Evolutionary conservation across 1,140 invertebrate species (phyloP).

Genomic region (Chymomyza costata): DNA sequence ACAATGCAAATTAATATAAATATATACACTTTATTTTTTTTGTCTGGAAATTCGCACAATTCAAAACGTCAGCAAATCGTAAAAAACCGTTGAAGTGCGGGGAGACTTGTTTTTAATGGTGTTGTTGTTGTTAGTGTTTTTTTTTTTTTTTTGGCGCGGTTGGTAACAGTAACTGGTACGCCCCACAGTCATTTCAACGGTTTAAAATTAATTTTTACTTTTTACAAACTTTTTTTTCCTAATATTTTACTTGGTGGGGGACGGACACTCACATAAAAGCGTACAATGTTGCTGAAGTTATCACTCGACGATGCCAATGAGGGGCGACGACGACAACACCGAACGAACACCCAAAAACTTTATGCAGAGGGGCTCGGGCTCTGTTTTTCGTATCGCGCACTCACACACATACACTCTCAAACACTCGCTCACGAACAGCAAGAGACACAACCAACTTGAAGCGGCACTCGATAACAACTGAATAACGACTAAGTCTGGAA

Average conservation of each 20-base stretch:
- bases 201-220: no score
- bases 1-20: constrained; percentile 36
- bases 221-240: constrained; percentile 8
- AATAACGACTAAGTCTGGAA: no score
- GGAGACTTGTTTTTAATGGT: no score
- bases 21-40: constrained; percentile 35
- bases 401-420: constrained; percentile 46
- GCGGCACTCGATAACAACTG: constrained; percentile 60
- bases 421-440: constrained; percentile 24
- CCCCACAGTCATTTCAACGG: no score
- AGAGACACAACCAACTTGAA: constrained; percentile 50
- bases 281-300: constrained; percentile 13
- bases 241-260: constrained; percentile 26
- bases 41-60: constrained; percentile 12
- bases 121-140: no score
- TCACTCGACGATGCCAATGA: no score
- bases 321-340: constrained; percentile 44
- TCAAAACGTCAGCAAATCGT: constrained; percentile 32
- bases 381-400: constrained; percentile 55
- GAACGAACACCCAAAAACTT: no score
- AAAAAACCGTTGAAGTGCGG: constrained; percentile 28
- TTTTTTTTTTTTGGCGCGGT: no score
- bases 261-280: constrained; percentile 43
- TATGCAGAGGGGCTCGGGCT: constrained; percentile 6
- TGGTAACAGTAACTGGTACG: no score